Evolutionary conservation across 1,140 invertebrate species (phyloP).

Genomic region (Zaprionus ghesquierei): DNA sequence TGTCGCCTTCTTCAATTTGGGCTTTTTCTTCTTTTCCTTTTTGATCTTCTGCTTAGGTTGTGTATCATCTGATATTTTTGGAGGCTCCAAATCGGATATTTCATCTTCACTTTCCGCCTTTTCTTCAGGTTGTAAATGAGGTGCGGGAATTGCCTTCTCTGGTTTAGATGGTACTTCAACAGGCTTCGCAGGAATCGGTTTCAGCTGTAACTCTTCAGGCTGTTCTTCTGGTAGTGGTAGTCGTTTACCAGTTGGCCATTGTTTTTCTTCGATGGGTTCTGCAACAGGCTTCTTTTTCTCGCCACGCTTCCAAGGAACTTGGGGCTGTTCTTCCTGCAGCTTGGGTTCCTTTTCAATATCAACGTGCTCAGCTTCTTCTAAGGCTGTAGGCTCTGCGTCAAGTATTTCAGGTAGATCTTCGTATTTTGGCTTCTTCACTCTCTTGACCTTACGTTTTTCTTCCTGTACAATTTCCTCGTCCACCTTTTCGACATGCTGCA

Average conservation of each 20-base stretch:
- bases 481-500: conserved; percentile 83
- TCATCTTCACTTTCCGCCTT: conserved; percentile 61
- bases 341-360: conserved; percentile 80
- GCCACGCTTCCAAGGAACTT: conserved; percentile 78
- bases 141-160: conserved; percentile 70
- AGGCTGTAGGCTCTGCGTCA: conserved; percentile 67
- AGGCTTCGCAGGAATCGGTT: conserved; percentile 82
- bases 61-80: conserved; percentile 59
- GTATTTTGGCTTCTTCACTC: conserved; percentile 70
- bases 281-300: conserved; percentile 77
- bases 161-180: conserved; percentile 66
- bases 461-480: conserved; percentile 77
- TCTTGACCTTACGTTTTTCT: conserved; percentile 68
- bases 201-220: conserved; percentile 83
- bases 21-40: conserved; percentile 79
- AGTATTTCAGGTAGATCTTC: conserved; percentile 71
- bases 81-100: conserved; percentile 62
- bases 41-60: conserved; percentile 67
- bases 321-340: conserved; percentile 68
- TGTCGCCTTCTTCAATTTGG: conserved; percentile 72
- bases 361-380: conserved; percentile 77
- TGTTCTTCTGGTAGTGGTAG: conserved; percentile 81
- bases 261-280: conserved; percentile 82
- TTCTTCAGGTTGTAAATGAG: conserved; percentile 67
- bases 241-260: conserved; percentile 82